Evolutionary conservation across 2,888 invertebrate species (phyloP), one percentile per base, ranked within the genome.

Genomic region (Apodemia hepburni): DNA sequence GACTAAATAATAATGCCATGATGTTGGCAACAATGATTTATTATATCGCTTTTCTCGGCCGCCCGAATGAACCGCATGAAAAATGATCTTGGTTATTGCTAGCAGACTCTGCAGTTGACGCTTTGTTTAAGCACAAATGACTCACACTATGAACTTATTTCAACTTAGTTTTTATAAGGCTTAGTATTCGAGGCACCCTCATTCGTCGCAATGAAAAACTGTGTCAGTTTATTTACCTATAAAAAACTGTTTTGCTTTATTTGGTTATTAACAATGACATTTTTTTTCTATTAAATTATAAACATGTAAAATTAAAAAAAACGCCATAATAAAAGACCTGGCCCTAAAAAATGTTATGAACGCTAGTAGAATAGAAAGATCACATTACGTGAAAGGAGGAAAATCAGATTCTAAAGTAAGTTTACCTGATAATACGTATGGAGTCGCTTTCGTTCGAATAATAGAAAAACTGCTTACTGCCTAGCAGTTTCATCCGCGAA

Each of bases 41-140:
- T 90, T 87, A 87, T 85, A 87, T 86, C 84, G 87, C 83, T 87
- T 84, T 87, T 82, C 86, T 85, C 87, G 86, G 80, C 87, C 85
- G 86, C 84, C 82, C 82, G 87, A 89, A 90, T 88, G 87, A 89
- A 86, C 88, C 89, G 80, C 83, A 87, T 91, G 90, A 91, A 91
- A 91, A 91, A 91, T 89, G 89, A 87, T 89, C 84, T 77, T 78
- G 80, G 86, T 87, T 90, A 90, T 90, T 90, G 87, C 88, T 83
- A 82, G 77, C 83, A 83, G 84, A 82, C 85, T 84, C 89, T 90
- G 90, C 85, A 81, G 85, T 87, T 90, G 90, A 89, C 88, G 88
- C 87, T 88, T 87, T 90, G 88, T 90, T 88, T 89, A 88, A 86
- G 85, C 87, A 85, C 85, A 90, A 89, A 88, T 87, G 88, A 88